A percentile compares a stretch with the other conserved stretches of the same genome.
phyloP scores from a whole-genome alignment of 2,113 vertebrate genomes.

The Bujurquina vittata region DNA sequence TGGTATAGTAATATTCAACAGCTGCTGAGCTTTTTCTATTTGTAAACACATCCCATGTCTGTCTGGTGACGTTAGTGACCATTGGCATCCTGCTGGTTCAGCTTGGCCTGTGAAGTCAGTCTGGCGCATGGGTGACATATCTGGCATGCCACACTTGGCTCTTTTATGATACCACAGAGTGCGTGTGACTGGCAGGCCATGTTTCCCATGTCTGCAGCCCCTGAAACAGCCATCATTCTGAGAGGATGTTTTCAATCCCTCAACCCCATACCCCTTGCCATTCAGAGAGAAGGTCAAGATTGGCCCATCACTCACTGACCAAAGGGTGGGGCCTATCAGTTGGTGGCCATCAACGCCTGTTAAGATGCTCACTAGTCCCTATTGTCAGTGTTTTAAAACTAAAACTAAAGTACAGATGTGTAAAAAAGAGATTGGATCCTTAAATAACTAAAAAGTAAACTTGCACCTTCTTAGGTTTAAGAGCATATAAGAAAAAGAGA shows the following conservation, averaged over 20 bases:
- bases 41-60: conserved; percentile 73
- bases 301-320: conserved; percentile 84
- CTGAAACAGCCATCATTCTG: conserved; percentile 79
- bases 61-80: conserved; percentile 79
- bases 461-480: neutral
- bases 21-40: conserved; percentile 31
- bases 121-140: conserved; percentile 78
- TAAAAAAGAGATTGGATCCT: neutral
- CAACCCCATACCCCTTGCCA: conserved; percentile 52
- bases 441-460: neutral
- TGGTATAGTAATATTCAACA: neutral
- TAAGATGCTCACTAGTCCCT: conserved; percentile 51
- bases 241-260: conserved; percentile 84
- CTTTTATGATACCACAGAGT: conserved; percentile 76
- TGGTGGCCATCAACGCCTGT: conserved; percentile 75
- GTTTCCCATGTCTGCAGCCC: conserved; percentile 79
- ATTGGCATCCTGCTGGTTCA: conserved; percentile 53
- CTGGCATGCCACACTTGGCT: conserved; percentile 76
- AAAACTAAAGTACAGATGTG: neutral
- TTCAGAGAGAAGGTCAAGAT: conserved; percentile 82
- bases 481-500: too few species aligned
- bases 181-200: conserved; percentile 77
- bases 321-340: conserved; percentile 79
- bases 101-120: conserved; percentile 73
- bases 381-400: conserved; percentile 1